phyloP scores from a whole-genome alignment of 2,113 vertebrate species.

The Budorcas taxicolor region DNA sequence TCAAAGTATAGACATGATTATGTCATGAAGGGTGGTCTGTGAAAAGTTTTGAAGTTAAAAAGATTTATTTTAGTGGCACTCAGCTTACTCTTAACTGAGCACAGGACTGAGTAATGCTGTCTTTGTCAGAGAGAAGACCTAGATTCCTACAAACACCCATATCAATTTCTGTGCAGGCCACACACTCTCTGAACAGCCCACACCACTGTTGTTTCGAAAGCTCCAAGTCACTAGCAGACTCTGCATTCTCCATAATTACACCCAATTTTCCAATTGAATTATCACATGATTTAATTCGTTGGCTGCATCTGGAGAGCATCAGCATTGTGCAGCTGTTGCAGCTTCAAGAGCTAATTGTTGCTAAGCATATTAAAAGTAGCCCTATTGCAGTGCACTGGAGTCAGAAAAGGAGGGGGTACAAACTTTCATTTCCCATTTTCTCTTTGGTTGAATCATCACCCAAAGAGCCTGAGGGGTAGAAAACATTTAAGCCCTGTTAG shows the following conservation, averaged over 20 bases:
- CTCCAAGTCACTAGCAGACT: slow-evolving; percentile 84
- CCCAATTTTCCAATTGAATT: slow-evolving; percentile 89
- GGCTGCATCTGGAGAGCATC: slow-evolving; percentile 85
- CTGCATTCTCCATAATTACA: slow-evolving; percentile 85
- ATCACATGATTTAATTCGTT: slow-evolving; percentile 86
- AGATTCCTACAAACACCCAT: slow-evolving; percentile 72
- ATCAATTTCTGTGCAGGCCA: slow-evolving; percentile 65
- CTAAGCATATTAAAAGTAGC: slow-evolving; percentile 82
- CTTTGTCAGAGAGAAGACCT: slow-evolving; percentile 12
- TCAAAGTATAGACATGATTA: neutral
- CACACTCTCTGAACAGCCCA: slow-evolving; percentile 57
- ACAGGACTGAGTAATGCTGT: neutral
- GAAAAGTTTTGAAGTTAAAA: neutral
- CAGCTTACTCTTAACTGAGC: neutral
- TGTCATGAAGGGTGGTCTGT: neutral
- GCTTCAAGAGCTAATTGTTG: slow-evolving; percentile 83
- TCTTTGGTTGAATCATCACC: slow-evolving; percentile 49
- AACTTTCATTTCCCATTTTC: slow-evolving; percentile 62
- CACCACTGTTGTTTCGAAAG: slow-evolving; percentile 76
- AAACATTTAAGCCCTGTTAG: slow-evolving; percentile 56
- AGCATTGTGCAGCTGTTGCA: slow-evolving; percentile 85
- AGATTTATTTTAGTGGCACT: neutral
- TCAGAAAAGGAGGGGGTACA: slow-evolving; percentile 65
- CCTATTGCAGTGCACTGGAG: slow-evolving; percentile 74
- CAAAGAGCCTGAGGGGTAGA: slow-evolving; percentile 45